These are phyloP conservation scores for Callaeas wilsoni DNA, from an alignment of 2,113 vertebrate genomes.

Conservation along the genomic window DNA sequence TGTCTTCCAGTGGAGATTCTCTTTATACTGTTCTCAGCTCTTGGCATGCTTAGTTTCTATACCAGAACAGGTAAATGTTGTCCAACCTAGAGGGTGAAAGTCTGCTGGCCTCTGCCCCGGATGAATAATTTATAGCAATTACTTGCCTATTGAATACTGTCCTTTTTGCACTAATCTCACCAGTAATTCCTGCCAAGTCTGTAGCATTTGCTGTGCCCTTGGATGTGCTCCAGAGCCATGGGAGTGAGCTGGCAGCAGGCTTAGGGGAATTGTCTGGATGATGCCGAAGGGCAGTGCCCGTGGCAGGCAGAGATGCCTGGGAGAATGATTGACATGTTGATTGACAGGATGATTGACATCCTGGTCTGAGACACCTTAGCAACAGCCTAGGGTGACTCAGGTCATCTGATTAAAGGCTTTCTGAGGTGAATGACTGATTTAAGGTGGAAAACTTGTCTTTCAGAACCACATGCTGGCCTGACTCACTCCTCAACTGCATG, in stretches of 20 bases:
- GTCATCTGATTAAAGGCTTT: not conserved
- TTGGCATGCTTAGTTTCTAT: not conserved
- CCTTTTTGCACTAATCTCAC: not conserved
- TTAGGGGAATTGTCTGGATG: too few species aligned
- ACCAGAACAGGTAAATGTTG: not conserved
- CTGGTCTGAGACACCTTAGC: not conserved
- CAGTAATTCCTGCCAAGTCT: not conserved
- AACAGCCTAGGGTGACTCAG: not conserved
- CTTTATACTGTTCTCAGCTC: not conserved
- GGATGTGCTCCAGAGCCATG: not conserved
- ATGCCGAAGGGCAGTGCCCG: accelerated
- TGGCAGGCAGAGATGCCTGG: accelerated
- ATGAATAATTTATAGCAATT: not conserved
- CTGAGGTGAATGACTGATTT: not conserved
- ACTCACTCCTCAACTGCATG: not conserved
- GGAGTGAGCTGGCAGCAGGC: not conserved
- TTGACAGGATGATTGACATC: not conserved
- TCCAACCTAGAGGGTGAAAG: not conserved
- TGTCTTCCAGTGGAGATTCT: not conserved
- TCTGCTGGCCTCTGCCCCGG: not conserved
- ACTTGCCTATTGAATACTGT: not conserved
- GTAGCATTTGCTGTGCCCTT: not conserved
- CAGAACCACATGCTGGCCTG: not conserved
- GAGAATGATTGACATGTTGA: not conserved
- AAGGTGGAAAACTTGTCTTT: not conserved